phyloP scores from a whole-genome alignment of 2,888 invertebrate species.

The Aromia moschata region DNA sequence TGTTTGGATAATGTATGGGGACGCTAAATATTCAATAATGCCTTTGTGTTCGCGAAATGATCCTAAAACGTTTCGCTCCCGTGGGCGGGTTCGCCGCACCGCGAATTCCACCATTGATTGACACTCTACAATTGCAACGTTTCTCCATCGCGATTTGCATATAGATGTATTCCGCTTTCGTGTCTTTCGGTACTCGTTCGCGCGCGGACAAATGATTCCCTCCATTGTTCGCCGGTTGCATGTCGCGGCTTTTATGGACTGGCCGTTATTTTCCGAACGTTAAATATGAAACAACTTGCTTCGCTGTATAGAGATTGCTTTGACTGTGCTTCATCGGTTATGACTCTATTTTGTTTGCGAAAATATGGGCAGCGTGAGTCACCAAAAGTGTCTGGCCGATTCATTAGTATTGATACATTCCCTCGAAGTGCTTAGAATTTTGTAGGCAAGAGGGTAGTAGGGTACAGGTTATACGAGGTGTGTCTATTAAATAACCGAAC shows the following conservation, averaged over 20 bases:
- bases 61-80: slow-evolving; percentile 43
- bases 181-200: slow-evolving; percentile 13
- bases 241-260: slow-evolving; percentile 5
- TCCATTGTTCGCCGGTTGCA: slow-evolving; percentile 8
- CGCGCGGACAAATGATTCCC: slow-evolving; percentile 9
- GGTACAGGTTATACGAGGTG: too few species aligned
- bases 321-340: too few species aligned
- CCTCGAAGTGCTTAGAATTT: too few species aligned
- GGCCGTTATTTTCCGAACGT: slow-evolving; percentile 17
- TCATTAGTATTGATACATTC: too few species aligned
- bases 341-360: too few species aligned
- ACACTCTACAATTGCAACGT: slow-evolving; percentile 40
- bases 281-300: slow-evolving; percentile 30
- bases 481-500: too few species aligned
- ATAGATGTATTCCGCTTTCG: slow-evolving; percentile 12
- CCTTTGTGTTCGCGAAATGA: slow-evolving; percentile 46
- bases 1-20: slow-evolving; percentile 41
- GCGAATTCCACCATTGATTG: slow-evolving; percentile 45
- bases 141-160: slow-evolving; percentile 27
- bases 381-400: too few species aligned
- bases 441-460: too few species aligned
- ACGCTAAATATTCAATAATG: slow-evolving; percentile 49
- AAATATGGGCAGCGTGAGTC: too few species aligned
- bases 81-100: slow-evolving; percentile 40
- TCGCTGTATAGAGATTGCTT: too few species aligned